Evolutionary conservation across 2,113 vertebrate species (phyloP).

Genomic region (Bufo bufo): DNA sequence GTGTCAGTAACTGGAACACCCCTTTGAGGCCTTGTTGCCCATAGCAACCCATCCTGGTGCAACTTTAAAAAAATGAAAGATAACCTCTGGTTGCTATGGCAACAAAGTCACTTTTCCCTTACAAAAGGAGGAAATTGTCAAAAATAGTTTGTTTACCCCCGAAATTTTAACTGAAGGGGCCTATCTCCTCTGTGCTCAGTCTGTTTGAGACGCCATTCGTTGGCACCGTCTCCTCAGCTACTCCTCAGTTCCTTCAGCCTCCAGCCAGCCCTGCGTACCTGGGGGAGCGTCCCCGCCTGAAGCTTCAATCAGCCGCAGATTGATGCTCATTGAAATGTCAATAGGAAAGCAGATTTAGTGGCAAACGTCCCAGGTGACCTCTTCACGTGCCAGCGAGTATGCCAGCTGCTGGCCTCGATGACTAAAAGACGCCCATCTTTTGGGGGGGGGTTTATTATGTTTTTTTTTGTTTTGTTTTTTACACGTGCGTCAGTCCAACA

Average conservation of each 20-base stretch:
- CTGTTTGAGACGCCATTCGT: not conserved
- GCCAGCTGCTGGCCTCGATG: not conserved
- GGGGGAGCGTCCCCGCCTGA: not conserved
- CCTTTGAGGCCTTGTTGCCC: too few relatives aligned
- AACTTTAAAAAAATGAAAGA: too few relatives aligned
- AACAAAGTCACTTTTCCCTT: too few relatives aligned
- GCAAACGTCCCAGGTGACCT: not conserved
- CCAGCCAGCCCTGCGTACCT: constrained; percentile 30
- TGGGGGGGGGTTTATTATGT: not conserved
- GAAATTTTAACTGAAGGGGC: not conserved
- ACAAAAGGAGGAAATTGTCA: too few relatives aligned
- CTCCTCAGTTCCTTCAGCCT: not conserved
- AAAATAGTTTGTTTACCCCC: not conserved
- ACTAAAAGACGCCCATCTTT: not conserved
- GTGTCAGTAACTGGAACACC: too few relatives aligned
- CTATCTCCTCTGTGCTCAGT: not conserved
- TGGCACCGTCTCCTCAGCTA: not conserved
- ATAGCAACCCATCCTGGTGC: too few relatives aligned
- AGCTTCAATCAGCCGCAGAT: constrained; percentile 31
- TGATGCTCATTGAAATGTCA: constrained; percentile 1
- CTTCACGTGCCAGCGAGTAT: not conserved
- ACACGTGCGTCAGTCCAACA: not conserved
- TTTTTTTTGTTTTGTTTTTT: not conserved
- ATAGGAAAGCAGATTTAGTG: not conserved
- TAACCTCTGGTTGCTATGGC: too few relatives aligned